These are phyloP conservation scores for Dynastes maya DNA, from an alignment of 2,888 invertebrate genomes.

Conservation along the genomic window DNA sequence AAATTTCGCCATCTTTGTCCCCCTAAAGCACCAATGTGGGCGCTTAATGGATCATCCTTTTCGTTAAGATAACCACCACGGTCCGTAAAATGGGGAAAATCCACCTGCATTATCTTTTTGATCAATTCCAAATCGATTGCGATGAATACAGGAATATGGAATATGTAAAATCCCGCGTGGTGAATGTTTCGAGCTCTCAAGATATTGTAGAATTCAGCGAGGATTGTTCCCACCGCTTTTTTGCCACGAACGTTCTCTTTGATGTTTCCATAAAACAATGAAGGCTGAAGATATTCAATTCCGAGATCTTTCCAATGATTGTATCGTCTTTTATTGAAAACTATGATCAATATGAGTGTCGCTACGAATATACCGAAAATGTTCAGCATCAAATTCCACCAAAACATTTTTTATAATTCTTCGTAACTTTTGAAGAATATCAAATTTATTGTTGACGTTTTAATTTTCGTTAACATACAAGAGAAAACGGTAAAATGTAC, in stretches of 20 bases:
- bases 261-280: conserved; percentile 61
- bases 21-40: conserved; percentile 59
- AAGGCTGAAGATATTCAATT: conserved; percentile 58
- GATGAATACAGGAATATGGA: conserved; percentile 59
- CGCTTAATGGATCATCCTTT: conserved; percentile 61
- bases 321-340: conserved; percentile 56
- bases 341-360: background rate
- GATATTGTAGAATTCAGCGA: conserved; percentile 51
- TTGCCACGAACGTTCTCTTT: conserved; percentile 51
- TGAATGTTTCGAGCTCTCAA: conserved; percentile 53
- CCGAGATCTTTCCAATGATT: conserved; percentile 61
- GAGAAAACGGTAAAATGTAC: no score
- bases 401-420: background rate
- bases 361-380: background rate
- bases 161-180: conserved; percentile 57
- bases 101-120: conserved; percentile 63
- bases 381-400: background rate
- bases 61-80: conserved; percentile 61
- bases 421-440: no score
- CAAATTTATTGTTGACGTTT: no score
- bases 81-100: conserved; percentile 64
- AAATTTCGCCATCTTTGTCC: conserved; percentile 68
- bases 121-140: conserved; percentile 63
- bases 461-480: no score
- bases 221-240: conserved; percentile 47